phyloP scores from a whole-genome alignment of 1,140 invertebrate species.

The Drosophila sp. region DNA sequence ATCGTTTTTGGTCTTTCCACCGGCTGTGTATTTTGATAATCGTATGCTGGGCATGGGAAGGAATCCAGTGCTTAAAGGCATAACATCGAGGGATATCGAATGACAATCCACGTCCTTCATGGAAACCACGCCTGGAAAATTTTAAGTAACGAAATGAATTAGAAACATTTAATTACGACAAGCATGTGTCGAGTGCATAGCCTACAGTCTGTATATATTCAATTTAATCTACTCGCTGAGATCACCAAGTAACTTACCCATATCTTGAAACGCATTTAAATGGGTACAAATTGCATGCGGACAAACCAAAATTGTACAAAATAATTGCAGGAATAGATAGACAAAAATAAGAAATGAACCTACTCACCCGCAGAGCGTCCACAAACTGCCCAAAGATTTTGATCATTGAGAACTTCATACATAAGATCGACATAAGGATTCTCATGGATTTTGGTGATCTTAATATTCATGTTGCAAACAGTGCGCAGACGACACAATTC shows the following conservation, averaged over 20 bases:
- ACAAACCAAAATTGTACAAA: slow-evolving; percentile 46
- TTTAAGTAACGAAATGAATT: background rate
- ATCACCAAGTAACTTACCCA: slow-evolving; percentile 57
- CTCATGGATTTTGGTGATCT: slow-evolving; percentile 85
- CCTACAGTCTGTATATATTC: background rate
- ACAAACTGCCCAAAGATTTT: slow-evolving; percentile 95
- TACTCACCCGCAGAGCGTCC: slow-evolving; percentile 90
- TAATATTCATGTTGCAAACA: slow-evolving; percentile 92
- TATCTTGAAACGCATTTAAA: slow-evolving; percentile 60
- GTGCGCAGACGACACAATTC: slow-evolving; percentile 95
- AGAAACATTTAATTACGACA: background rate
- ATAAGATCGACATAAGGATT: slow-evolving; percentile 87
- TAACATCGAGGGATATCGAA: slow-evolving; percentile 92
- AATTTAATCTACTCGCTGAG: slow-evolving; percentile 27
- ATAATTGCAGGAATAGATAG: slow-evolving; percentile 32
- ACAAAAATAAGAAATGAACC: slow-evolving; percentile 8
- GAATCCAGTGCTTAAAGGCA: slow-evolving; percentile 94
- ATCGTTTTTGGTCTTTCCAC: slow-evolving; percentile 86
- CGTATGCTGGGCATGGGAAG: slow-evolving; percentile 93
- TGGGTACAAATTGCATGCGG: slow-evolving; percentile 52
- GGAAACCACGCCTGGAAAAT: slow-evolving; percentile 89
- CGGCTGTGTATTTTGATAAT: slow-evolving; percentile 95
- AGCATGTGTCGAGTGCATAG: background rate
- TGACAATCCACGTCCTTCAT: slow-evolving; percentile 89
- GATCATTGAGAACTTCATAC: slow-evolving; percentile 96